Evolutionary conservation across 2,113 vertebrate genomes (phyloP).

Genomic region (Hemibagrus wyckioides): DNA sequence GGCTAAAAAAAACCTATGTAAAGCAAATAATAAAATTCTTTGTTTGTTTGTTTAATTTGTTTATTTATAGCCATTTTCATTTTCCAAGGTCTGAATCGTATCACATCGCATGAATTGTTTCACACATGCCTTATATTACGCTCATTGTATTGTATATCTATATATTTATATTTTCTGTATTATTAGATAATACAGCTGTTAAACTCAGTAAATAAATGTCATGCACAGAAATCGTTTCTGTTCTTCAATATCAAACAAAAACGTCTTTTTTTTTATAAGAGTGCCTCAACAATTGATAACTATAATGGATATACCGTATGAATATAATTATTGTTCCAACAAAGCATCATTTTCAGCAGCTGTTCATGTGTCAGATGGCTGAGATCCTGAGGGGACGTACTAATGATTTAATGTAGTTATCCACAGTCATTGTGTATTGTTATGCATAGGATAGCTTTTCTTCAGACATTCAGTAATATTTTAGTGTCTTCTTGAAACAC

Average conservation of each 20-base stretch:
- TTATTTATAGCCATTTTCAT: neutral
- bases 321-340: conserved; percentile 18
- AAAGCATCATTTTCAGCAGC: conserved; percentile 2
- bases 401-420: neutral
- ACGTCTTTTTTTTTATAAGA: neutral
- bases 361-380: conserved; percentile 5
- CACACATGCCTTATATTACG: neutral
- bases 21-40: neutral
- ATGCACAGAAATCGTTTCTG: neutral
- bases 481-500: no score
- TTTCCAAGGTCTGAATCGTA: neutral
- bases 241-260: neutral
- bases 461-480: neutral
- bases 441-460: neutral
- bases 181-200: neutral
- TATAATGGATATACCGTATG: neutral
- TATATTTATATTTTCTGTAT: neutral
- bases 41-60: neutral
- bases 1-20: neutral
- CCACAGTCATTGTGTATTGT: neutral
- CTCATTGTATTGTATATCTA: neutral
- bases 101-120: no score
- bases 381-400: neutral
- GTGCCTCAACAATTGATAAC: neutral
- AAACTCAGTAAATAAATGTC: neutral